Evolutionary conservation across 2,113 vertebrate species (phyloP).

Genomic region (Callithrix jacchus): DNA sequence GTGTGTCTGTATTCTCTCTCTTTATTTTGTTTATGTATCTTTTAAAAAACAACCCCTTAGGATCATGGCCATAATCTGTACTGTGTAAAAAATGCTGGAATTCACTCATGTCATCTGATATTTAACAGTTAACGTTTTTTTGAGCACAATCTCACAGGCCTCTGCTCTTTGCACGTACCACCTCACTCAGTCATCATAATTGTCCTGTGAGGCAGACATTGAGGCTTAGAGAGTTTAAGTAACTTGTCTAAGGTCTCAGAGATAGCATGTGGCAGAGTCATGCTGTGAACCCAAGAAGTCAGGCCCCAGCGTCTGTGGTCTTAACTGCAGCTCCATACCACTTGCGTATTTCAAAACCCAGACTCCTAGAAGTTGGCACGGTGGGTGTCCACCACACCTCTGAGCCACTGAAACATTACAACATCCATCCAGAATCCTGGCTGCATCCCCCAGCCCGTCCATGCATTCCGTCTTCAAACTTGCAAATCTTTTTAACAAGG

Average conservation of each 20-base stretch:
- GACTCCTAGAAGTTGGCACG: not conserved
- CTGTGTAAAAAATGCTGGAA: not conserved
- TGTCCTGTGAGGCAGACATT: not conserved
- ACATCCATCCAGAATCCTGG: not conserved
- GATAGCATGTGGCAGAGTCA: not conserved
- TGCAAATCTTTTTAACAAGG: not conserved
- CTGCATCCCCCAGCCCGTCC: not conserved
- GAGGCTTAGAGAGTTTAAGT: not conserved
- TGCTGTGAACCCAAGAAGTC: not conserved
- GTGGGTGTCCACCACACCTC: too few relatives aligned
- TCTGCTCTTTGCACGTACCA: not conserved
- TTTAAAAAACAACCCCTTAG: not conserved
- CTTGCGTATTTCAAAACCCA: not conserved
- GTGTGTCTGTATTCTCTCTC: not conserved
- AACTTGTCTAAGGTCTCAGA: not conserved
- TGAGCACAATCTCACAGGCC: not conserved
- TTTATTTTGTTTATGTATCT: not conserved
- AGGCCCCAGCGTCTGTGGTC: not conserved
- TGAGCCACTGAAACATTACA: not conserved
- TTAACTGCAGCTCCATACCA: not conserved
- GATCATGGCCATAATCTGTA: not conserved
- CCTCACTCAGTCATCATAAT: not conserved
- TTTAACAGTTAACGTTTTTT: not conserved
- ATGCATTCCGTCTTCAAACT: not conserved
- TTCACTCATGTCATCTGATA: not conserved